A percentile compares a stretch with the other conserved stretches of the same genome.
These are phyloP conservation scores for Fringilla coelebs DNA, from an alignment of 2,797 vertebrate genomes.

Conservation along the genomic window DNA sequence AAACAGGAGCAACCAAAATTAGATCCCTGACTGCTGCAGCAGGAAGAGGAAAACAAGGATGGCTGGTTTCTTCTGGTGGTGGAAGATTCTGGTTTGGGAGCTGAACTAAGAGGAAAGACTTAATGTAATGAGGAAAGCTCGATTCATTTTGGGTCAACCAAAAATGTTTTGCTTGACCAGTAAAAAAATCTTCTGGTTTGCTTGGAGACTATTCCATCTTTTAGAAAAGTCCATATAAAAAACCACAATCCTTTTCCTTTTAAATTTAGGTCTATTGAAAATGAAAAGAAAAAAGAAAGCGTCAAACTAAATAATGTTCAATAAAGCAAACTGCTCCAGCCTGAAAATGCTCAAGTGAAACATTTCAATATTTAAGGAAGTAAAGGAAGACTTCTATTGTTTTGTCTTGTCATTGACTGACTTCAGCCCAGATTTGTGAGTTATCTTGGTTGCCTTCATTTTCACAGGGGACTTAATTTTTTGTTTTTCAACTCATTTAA, in stretches of 20 bases:
- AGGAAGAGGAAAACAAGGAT: not conserved
- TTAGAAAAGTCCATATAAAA: not conserved
- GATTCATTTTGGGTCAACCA: not conserved
- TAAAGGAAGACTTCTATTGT: not conserved
- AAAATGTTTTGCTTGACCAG: not conserved
- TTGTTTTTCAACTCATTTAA: not conserved
- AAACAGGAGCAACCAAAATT: not conserved
- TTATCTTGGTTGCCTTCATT: conserved; percentile 30
- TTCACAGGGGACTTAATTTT: not conserved
- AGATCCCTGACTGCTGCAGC: not conserved
- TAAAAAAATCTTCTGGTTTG: conserved; percentile 14
- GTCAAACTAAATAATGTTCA: not conserved
- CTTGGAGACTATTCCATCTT: not conserved
- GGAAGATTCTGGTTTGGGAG: not conserved
- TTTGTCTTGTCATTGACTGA: conserved; percentile 9
- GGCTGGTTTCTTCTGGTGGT: not conserved
- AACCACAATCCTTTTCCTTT: not conserved
- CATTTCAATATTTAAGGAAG: not conserved
- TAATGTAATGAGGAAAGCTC: not conserved
- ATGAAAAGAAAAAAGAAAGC: not conserved
- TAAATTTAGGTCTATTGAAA: not conserved
- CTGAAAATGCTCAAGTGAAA: not conserved
- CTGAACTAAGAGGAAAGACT: not conserved
- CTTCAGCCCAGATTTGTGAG: not conserved
- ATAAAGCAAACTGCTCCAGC: not conserved